Percentiles rank a stretch among this genome's conserved stretches.
Conservation (phyloP, 2,797 vertebrate species). For the Dryobates pubescens region DNA sequence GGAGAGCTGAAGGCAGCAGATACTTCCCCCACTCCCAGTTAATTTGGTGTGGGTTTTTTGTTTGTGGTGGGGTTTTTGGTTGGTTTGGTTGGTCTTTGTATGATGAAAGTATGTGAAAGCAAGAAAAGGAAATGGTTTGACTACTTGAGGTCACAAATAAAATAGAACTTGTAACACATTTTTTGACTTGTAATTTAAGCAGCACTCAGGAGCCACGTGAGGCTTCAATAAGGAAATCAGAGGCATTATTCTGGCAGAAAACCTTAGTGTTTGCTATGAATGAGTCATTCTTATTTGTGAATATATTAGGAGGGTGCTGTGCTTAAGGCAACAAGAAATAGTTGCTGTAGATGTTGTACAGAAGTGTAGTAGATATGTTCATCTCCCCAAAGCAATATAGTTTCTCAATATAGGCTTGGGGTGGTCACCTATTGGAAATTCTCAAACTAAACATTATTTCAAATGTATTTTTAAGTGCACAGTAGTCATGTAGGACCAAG, state of each 20-base stretch:
- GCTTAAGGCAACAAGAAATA: background rate
- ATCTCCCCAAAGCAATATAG: background rate
- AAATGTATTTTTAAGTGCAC: background rate
- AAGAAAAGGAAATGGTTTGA: background rate
- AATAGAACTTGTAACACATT: background rate
- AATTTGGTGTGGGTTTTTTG: too few relatives aligned
- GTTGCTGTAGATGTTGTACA: background rate
- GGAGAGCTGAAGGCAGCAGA: background rate
- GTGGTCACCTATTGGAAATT: background rate
- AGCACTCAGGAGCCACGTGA: background rate
- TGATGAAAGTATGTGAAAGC: background rate
- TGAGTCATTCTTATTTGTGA: background rate
- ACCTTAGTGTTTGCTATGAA: background rate
- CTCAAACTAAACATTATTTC: background rate
- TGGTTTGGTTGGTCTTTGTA: background rate
- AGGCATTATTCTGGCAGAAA: background rate
- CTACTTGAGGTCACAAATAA: background rate
- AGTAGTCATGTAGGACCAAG: background rate
- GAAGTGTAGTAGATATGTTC: background rate
- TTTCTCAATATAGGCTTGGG: background rate
- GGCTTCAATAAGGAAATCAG: background rate
- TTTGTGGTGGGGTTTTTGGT: background rate
- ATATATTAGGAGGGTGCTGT: background rate
- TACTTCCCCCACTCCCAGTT: too few relatives aligned
- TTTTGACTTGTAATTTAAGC: background rate